A percentile compares a stretch with the other conserved stretches of the same genome.
These are phyloP conservation scores for Sinopyrophorus schimmeli DNA, from an alignment of 2,888 invertebrate genomes.

Conservation along the genomic window DNA sequence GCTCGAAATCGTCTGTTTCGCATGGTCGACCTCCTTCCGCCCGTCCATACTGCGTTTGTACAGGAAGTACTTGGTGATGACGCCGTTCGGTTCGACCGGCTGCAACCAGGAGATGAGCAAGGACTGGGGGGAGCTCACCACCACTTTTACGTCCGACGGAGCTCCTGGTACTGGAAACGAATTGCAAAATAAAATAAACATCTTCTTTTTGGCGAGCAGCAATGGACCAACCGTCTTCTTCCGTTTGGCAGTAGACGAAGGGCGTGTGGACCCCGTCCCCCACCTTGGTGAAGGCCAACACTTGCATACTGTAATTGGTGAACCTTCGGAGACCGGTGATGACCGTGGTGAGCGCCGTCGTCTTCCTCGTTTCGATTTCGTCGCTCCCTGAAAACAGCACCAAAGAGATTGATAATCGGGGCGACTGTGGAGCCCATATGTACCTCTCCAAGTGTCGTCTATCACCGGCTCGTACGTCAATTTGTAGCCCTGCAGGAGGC, in stretches of 20 bases:
- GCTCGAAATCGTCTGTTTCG: conserved; percentile 66
- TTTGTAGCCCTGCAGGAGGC: conserved; percentile 76
- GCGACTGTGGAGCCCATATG: no score
- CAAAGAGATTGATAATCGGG: not conserved
- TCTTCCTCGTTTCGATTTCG: conserved; percentile 65
- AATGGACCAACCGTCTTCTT: conserved; percentile 84
- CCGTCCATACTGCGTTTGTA: conserved; percentile 71
- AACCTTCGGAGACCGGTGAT: conserved; percentile 72
- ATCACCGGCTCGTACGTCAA: conserved; percentile 68
- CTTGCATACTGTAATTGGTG: conserved; percentile 81
- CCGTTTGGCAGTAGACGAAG: conserved; percentile 73
- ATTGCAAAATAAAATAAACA: not conserved
- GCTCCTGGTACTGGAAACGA: conserved; percentile 72
- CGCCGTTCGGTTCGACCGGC: conserved; percentile 74
- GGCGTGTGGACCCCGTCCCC: conserved; percentile 74
- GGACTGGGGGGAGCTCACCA: conserved; percentile 73
- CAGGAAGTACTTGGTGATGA: conserved; percentile 74
- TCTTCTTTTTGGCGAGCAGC: no score
- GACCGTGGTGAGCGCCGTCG: conserved; percentile 70
- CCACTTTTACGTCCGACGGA: conserved; percentile 79
- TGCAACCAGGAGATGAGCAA: conserved; percentile 78
- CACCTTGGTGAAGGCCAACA: conserved; percentile 75
- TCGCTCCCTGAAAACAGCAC: conserved; percentile 52
- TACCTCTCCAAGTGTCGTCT: conserved; percentile 60
- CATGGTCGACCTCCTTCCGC: conserved; percentile 69